phyloP scores from a whole-genome alignment of 64 coral and sea anemone genomes.

The Stichodactyla helianthus region DNA sequence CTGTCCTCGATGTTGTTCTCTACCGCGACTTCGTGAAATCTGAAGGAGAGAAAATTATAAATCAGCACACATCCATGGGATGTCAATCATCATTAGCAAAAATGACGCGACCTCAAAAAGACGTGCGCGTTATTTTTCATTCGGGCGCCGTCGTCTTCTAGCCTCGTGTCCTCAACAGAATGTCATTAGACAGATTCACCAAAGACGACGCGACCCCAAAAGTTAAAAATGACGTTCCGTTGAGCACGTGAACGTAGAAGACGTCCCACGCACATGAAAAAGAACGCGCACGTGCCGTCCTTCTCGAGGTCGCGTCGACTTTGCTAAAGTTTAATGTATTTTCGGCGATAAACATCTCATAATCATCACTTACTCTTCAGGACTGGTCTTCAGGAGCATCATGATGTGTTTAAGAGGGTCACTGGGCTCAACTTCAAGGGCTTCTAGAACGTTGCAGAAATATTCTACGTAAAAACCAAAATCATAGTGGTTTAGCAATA shows the following conservation, averaged over 20 bases:
- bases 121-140: too few relatives aligned
- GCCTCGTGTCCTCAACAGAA: too few relatives aligned
- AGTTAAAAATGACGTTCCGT: too few relatives aligned
- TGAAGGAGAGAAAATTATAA: constrained; percentile 9
- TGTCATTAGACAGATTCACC: too few relatives aligned
- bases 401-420: background rate
- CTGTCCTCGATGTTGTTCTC: constrained; percentile 77
- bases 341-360: background rate
- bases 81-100: background rate
- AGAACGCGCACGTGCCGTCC: too few relatives aligned
- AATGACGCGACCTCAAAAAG: too few relatives aligned
- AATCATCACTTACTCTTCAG: constrained; percentile 56
- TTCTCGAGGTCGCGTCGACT: background rate
- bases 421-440: constrained; percentile 78
- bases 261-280: too few relatives aligned
- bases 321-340: background rate
- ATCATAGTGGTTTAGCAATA: too few relatives aligned
- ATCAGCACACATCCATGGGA: background rate
- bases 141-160: too few relatives aligned
- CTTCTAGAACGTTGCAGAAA: constrained; percentile 94
- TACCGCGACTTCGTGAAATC: constrained; percentile 83
- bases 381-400: constrained; percentile 3
- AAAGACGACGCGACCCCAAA: too few relatives aligned
- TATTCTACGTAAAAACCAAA: constrained; percentile 65
- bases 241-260: too few relatives aligned